phyloP scores from a whole-genome alignment of 1,140 invertebrate species.

The Drusus annulatus region DNA sequence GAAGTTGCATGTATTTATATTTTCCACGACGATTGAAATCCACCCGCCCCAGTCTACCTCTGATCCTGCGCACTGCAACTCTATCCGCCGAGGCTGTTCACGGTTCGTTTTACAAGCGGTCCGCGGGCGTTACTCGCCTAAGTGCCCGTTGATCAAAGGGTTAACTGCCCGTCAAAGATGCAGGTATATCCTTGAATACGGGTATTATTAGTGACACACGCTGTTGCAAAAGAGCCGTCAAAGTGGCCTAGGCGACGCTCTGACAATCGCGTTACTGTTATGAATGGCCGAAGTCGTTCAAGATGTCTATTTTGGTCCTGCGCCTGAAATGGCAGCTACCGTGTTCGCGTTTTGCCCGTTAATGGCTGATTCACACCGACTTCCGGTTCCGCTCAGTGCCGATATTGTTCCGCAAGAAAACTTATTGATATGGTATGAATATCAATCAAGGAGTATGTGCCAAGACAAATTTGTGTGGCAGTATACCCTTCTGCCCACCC shows the following conservation, averaged over 20 bases:
- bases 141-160: background rate
- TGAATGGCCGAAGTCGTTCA: background rate
- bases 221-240: background rate
- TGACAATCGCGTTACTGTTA: background rate
- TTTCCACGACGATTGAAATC: constrained; percentile 35
- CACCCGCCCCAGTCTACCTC: background rate
- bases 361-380: no score
- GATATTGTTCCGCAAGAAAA: no score
- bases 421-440: no score
- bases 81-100: background rate
- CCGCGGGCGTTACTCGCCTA: background rate
- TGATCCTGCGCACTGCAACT: background rate
- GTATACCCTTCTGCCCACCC: no score
- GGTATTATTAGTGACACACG: no score
- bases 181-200: background rate
- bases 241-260: background rate
- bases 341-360: no score
- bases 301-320: background rate
- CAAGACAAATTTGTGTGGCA: no score
- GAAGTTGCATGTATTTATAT: constrained; percentile 44
- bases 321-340: background rate
- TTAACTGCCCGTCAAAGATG: no score
- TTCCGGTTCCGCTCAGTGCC: no score
- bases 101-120: background rate
- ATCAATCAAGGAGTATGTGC: no score